These are phyloP conservation scores for Numenius phaeopus DNA, from an alignment of 2,797 vertebrate species.

Conservation along the genomic window DNA sequence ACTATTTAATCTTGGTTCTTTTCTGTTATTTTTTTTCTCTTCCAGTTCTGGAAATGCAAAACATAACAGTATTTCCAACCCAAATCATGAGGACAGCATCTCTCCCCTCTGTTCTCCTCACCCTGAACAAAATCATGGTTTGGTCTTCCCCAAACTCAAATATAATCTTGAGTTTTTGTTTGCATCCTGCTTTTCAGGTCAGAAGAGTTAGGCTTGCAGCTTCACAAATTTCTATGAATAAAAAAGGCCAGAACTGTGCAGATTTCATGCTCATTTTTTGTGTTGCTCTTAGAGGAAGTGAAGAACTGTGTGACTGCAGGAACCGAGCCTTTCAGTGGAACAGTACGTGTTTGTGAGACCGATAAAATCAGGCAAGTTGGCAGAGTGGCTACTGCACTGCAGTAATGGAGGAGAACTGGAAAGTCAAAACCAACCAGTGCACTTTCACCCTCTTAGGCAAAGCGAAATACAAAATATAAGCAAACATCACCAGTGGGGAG, in stretches of 20 bases:
- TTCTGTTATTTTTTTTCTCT: neutral
- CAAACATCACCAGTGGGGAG: neutral
- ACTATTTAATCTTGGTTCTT: neutral
- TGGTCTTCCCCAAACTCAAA: neutral
- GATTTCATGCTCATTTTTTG: neutral
- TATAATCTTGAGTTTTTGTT: neutral
- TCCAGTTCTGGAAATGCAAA: neutral
- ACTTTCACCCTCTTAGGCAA: neutral
- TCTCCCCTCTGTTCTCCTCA: neutral
- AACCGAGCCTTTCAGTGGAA: neutral
- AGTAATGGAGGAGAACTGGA: neutral
- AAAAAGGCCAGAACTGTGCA: neutral
- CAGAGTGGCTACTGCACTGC: neutral
- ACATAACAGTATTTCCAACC: neutral
- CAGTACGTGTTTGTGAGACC: neutral
- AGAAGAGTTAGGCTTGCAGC: neutral
- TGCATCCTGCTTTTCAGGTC: neutral
- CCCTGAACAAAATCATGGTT: neutral
- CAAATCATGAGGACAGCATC: neutral
- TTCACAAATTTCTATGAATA: neutral
- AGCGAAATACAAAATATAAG: conserved; percentile 30
- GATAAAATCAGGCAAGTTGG: conserved; percentile 1
- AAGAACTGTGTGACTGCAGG: neutral
- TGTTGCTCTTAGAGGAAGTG: neutral
- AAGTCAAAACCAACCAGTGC: conserved; percentile 10